Conservation (phyloP, 2,888 invertebrate genomes). For the Busseola fusca region DNA sequence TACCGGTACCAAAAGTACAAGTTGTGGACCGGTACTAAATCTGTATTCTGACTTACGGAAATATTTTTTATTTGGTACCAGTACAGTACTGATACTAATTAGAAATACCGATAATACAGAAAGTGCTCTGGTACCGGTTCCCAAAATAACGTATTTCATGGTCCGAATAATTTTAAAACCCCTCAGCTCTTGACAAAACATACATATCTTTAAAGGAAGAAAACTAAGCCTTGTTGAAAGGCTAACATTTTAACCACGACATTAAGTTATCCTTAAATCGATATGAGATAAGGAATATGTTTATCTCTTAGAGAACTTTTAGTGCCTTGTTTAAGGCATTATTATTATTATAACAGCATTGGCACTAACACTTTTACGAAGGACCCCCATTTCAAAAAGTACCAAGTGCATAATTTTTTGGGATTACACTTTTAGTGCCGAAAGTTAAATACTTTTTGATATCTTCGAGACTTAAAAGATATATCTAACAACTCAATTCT, state of each 20-base stretch:
- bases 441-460: not conserved
- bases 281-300: not conserved
- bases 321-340: not conserved
- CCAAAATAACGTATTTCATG: too few species aligned
- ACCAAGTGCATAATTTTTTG: constrained; percentile 33
- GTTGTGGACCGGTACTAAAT: too few species aligned
- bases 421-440: constrained; percentile 17
- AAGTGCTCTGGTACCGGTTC: too few species aligned
- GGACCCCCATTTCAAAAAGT: constrained; percentile 34
- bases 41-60: too few species aligned
- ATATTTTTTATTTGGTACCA: too few species aligned
- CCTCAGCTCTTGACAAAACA: not conserved
- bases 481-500: not conserved
- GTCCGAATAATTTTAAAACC: not conserved
- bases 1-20: too few species aligned
- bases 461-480: not conserved
- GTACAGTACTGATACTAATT: too few species aligned
- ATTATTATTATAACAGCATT: constrained; percentile 48
- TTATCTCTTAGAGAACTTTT: constrained; percentile 29
- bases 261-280: too few species aligned
- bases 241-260: not conserved
- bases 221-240: not conserved
- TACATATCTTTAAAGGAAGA: not conserved
- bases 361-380: constrained; percentile 49
- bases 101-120: too few species aligned